phyloP scores from a whole-genome alignment of 2,113 vertebrate genomes.

The human region GRCh38 chr2:224051001-224051500 shows the following conservation, averaged over 20 bases:
- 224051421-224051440: background rate
- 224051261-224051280: background rate
- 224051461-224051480: background rate
- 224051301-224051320: background rate
- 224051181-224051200: constrained; percentile 21
- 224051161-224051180: background rate
- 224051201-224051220: background rate
- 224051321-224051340: background rate
- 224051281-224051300: background rate
- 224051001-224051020: background rate
- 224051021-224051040: background rate
- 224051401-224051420: background rate
- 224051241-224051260: background rate
- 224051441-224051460: background rate
- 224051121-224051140: background rate
- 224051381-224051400: too few species aligned
- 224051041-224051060: background rate
- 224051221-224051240: background rate
- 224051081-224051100: background rate
- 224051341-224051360: background rate
- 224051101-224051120: background rate
- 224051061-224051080: background rate
- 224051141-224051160: background rate
- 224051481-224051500: background rate
- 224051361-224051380: background rate